A percentile compares a stretch with the other conserved stretches of the same genome.
Conservation (phyloP, 2,113 vertebrate genomes). For the Sander vitreus region DNA sequence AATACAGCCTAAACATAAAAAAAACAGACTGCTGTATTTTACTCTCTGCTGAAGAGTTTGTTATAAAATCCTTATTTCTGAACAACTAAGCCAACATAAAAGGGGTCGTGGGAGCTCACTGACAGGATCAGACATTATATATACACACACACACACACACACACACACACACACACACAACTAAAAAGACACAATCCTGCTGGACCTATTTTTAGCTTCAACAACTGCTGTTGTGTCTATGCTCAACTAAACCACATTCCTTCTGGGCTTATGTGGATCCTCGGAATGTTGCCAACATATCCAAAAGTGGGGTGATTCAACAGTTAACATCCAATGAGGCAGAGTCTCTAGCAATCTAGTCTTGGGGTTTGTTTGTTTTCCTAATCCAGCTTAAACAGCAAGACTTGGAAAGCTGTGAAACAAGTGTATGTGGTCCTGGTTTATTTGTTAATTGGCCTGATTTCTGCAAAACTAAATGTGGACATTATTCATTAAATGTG, state of each 20-base stretch:
- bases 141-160: too few relatives aligned
- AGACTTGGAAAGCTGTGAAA: not conserved
- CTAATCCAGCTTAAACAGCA: not conserved
- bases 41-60: not conserved
- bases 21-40: not conserved
- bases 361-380: not conserved
- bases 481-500: not conserved
- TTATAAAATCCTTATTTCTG: not conserved
- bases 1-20: conserved; percentile 23
- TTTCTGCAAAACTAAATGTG: not conserved
- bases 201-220: conserved; percentile 26
- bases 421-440: not conserved
- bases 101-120: conserved; percentile 24
- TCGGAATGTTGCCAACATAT: not conserved
- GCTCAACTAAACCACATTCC: conserved; percentile 22
- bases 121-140: conserved; percentile 25
- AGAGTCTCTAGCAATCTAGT: not conserved
- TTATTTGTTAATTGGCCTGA: not conserved
- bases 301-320: conserved; percentile 8
- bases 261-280: conserved; percentile 14
- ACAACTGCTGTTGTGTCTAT: conserved; percentile 30
- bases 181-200: conserved; percentile 8
- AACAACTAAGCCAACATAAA: conserved; percentile 27
- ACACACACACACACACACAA: not conserved
- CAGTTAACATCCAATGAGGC: not conserved